These are phyloP conservation scores for Agrotis exclamationis DNA, from an alignment of 2,888 invertebrate species.

Conservation along the genomic window DNA sequence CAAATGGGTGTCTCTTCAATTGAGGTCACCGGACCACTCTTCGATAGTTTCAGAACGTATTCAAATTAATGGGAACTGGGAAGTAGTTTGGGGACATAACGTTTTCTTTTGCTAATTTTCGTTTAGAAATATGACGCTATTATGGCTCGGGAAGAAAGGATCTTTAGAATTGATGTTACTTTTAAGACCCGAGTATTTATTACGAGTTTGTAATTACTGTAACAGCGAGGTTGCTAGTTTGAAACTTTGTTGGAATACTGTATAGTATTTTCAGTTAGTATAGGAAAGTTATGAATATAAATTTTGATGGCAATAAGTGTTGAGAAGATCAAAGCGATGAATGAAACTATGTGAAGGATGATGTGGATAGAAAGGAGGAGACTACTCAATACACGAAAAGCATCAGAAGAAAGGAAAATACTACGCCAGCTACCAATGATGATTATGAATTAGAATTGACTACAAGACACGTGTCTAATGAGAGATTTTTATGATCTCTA, in stretches of 20 bases:
- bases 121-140: slow-evolving; percentile 47
- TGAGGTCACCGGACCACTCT: slow-evolving; percentile 20
- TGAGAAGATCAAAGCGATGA: too few species aligned
- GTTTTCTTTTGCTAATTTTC: slow-evolving; percentile 47
- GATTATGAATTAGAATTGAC: too few species aligned
- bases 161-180: slow-evolving; percentile 36
- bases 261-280: background rate
- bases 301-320: too few species aligned
- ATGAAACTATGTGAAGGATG: too few species aligned
- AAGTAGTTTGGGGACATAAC: slow-evolving; percentile 45
- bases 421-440: too few species aligned
- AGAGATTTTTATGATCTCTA: too few species aligned
- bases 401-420: too few species aligned
- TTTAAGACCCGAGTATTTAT: slow-evolving; percentile 45
- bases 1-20: slow-evolving; percentile 49
- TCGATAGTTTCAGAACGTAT: slow-evolving; percentile 48
- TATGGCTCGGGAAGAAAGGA: slow-evolving; percentile 16
- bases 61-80: slow-evolving; percentile 45
- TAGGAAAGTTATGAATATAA: too few species aligned
- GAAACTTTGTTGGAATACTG: slow-evolving; percentile 2
- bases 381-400: too few species aligned
- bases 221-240: background rate
- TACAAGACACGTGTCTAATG: too few species aligned
- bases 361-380: too few species aligned
- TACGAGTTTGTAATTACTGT: slow-evolving; percentile 29